Evolutionary conservation across 2,888 invertebrate genomes (phyloP).

Genomic region (Ectemnius cavifrons): DNA sequence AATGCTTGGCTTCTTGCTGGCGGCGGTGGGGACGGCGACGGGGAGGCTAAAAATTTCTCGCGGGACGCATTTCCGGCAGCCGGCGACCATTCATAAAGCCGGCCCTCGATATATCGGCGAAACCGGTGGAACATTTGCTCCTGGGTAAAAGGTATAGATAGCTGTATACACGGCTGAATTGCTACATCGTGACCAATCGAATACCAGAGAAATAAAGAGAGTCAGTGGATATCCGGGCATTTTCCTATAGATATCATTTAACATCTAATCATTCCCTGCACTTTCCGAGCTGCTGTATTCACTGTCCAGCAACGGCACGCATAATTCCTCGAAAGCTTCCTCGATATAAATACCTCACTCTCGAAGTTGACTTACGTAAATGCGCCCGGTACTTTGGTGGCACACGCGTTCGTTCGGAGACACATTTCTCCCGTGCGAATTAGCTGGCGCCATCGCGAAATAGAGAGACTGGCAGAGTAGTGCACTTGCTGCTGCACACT

Average conservation of each 20-base stretch:
- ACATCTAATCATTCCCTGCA: too few species aligned
- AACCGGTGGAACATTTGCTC: constrained; percentile 49
- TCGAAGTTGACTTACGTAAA: constrained; percentile 9
- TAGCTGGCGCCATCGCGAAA: constrained; percentile 13
- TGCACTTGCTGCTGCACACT: too few species aligned
- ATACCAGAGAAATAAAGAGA: too few species aligned
- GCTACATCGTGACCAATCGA: too few species aligned
- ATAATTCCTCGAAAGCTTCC: constrained; percentile 2
- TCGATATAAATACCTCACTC: constrained; percentile 15
- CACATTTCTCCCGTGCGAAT: neutral
- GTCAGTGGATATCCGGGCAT: too few species aligned
- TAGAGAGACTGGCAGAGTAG: too few species aligned
- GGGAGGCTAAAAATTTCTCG: constrained; percentile 58
- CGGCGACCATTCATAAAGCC: constrained; percentile 57
- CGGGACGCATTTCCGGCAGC: constrained; percentile 56
- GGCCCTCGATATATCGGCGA: constrained; percentile 44
- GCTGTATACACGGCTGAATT: too few species aligned
- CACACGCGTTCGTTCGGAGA: too few species aligned
- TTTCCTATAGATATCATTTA: too few species aligned
- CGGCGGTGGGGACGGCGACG: constrained; percentile 14
- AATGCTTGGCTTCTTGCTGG: constrained; percentile 57
- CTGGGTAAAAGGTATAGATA: too few species aligned
- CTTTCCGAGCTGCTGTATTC: too few species aligned
- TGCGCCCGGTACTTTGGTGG: neutral
- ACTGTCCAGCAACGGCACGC: neutral